Evolutionary conservation across 1,140 invertebrate genomes (phyloP).

Genomic region (Nebria ingens): DNA sequence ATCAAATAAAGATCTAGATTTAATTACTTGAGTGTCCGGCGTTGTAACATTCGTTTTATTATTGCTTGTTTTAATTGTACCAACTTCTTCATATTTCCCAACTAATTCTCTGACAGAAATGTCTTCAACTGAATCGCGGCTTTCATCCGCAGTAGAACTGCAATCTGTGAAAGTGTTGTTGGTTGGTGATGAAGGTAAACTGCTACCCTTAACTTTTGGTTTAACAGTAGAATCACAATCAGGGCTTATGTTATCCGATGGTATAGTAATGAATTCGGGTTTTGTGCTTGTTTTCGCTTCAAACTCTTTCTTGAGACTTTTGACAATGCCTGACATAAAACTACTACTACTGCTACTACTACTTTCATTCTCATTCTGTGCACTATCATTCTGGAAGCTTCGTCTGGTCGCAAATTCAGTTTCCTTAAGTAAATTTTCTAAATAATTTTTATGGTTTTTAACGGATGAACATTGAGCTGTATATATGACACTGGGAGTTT

Average conservation of each 20-base stretch:
- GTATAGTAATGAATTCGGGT: background rate
- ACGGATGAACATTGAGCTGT: constrained; percentile 45
- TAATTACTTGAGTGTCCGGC: background rate
- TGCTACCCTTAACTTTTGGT: background rate
- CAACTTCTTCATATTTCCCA: constrained; percentile 42
- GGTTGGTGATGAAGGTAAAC: background rate
- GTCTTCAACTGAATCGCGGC: constrained; percentile 38
- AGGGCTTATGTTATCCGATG: background rate
- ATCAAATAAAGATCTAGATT: constrained; percentile 15
- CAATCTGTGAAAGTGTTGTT: constrained; percentile 18
- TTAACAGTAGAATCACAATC: background rate
- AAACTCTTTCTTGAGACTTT: constrained; percentile 75
- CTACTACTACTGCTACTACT: constrained; percentile 21
- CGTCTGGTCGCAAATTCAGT: constrained; percentile 22
- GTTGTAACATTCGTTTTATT: too few species aligned
- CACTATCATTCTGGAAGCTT: constrained; percentile 19
- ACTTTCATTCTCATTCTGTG: constrained; percentile 21
- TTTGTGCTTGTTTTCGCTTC: constrained; percentile 58
- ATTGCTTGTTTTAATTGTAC: background rate
- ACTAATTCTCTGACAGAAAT: constrained; percentile 58
- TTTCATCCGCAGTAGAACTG: background rate
- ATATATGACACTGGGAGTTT: constrained; percentile 38
- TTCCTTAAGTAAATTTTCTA: constrained; percentile 42
- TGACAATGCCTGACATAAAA: constrained; percentile 54
- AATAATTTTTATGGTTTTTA: constrained; percentile 45